phyloP scores from a whole-genome alignment of 2,797 vertebrate species.

The Scyliorhinus canicula region DNA sequence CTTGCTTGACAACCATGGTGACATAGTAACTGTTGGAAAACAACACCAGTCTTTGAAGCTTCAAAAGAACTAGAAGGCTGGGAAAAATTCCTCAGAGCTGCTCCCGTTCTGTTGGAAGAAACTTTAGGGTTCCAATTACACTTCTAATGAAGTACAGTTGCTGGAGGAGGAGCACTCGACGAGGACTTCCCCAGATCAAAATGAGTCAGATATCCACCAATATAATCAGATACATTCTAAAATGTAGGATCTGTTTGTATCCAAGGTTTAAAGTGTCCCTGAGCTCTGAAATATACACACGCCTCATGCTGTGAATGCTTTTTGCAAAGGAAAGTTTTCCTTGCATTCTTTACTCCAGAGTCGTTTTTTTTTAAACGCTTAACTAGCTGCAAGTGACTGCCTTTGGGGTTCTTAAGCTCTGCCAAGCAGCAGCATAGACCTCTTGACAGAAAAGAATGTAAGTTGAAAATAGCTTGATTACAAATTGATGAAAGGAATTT shows the following conservation, averaged over 20 bases:
- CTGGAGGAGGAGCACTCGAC: too few species aligned
- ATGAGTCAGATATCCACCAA: not conserved
- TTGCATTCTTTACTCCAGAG: not conserved
- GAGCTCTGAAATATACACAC: not conserved
- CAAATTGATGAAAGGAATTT: constrained; percentile 64
- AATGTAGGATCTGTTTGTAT: not conserved
- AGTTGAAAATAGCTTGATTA: constrained; percentile 57
- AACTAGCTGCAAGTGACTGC: not conserved
- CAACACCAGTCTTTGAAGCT: not conserved
- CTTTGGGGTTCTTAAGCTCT: not conserved
- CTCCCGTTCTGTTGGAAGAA: not conserved
- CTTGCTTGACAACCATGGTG: not conserved
- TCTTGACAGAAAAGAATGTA: constrained; percentile 40
- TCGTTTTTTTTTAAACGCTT: not conserved
- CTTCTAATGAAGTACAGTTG: not conserved
- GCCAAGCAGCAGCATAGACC: not conserved
- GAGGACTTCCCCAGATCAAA: not conserved
- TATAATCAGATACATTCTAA: constrained; percentile 7
- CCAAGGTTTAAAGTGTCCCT: not conserved
- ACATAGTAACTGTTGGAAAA: not conserved
- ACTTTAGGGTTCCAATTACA: not conserved
- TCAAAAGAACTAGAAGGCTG: not conserved
- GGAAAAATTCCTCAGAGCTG: not conserved
- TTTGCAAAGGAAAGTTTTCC: not conserved
- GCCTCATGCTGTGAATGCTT: not conserved